phyloP scores from a whole-genome alignment of 2,888 invertebrate species.

The Coronaproctus castanopsis region DNA sequence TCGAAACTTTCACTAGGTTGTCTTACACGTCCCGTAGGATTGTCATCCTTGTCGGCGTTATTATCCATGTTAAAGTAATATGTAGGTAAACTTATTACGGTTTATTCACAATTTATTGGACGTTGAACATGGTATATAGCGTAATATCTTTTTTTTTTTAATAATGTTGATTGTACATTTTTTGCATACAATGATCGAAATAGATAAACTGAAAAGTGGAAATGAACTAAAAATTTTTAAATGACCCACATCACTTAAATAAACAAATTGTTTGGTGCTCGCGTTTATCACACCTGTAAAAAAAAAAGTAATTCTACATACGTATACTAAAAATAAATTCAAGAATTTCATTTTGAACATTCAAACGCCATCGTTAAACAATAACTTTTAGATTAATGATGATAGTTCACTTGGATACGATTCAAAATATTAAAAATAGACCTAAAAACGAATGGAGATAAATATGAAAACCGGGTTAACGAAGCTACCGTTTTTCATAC shows the following conservation, averaged over 20 bases:
- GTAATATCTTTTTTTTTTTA: constrained; percentile 2
- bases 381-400: too few species aligned
- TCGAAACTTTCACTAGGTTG: constrained; percentile 9
- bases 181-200: too few species aligned
- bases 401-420: neutral
- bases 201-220: too few species aligned
- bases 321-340: too few species aligned
- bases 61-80: too few species aligned
- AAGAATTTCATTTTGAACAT: too few species aligned
- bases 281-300: neutral
- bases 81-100: neutral
- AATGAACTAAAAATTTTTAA: too few species aligned
- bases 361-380: too few species aligned
- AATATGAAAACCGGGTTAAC: neutral
- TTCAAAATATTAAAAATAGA: neutral
- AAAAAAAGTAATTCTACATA: neutral
- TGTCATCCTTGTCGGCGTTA: neutral
- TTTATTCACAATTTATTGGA: neutral
- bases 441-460: neutral
- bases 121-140: neutral
- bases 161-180: neutral
- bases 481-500: too few species aligned
- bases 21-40: neutral
- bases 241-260: too few species aligned
- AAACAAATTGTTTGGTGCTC: neutral